Percentiles rank a stretch among this genome's conserved stretches.
These are phyloP conservation scores for Ameiurus melas DNA, from an alignment of 2,113 vertebrate genomes.

Conservation along the genomic window DNA sequence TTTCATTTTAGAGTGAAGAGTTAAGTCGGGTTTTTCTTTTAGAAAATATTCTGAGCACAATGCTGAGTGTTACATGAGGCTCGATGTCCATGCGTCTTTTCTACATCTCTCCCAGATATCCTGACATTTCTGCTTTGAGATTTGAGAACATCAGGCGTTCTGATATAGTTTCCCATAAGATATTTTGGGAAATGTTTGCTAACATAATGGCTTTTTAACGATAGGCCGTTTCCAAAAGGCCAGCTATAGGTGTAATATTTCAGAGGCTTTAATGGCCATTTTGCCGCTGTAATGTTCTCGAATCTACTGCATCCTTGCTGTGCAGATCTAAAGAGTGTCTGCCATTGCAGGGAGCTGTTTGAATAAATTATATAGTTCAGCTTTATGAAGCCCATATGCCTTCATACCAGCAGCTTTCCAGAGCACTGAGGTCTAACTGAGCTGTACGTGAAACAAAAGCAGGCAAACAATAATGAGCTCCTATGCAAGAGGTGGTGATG, in stretches of 20 bases:
- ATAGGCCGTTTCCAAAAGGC: neutral
- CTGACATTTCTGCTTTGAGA: neutral
- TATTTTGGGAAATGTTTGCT: neutral
- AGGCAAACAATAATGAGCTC: conserved; percentile 63
- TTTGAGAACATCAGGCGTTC: neutral
- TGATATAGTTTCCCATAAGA: neutral
- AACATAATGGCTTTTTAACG: neutral
- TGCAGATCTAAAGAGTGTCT: conserved; percentile 3
- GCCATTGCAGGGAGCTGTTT: neutral
- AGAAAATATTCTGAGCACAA: neutral
- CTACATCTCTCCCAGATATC: neutral
- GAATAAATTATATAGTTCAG: conserved; percentile 34
- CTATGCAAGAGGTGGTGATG: conserved; percentile 54
- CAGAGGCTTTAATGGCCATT: neutral
- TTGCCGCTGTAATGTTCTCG: conserved; percentile 4
- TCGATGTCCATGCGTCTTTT: neutral
- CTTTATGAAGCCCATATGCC: conserved; percentile 47
- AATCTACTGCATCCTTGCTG: neutral
- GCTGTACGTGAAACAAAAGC: conserved; percentile 71
- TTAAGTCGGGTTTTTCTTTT: neutral
- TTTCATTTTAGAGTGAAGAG: neutral
- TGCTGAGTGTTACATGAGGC: neutral
- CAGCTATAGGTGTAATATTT: conserved; percentile 9
- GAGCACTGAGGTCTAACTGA: conserved; percentile 57
- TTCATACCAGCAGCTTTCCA: conserved; percentile 44